These are phyloP conservation scores for Nebria ingens DNA, from an alignment of 1,140 invertebrate species.

Conservation along the genomic window DNA sequence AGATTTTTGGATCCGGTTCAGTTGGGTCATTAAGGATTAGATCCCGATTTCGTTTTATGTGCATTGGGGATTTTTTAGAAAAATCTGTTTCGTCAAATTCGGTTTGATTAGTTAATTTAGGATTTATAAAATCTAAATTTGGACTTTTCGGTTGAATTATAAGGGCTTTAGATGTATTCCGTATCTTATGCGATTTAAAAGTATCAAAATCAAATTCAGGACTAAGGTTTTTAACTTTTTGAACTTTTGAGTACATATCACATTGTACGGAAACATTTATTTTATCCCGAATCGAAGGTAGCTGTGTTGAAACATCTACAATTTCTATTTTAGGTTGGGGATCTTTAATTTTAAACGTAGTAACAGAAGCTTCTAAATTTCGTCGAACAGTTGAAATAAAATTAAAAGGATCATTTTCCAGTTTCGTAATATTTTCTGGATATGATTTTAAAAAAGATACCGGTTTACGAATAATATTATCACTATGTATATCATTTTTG, in stretches of 20 bases:
- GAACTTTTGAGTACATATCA: neutral
- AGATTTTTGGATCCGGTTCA: too few relatives aligned
- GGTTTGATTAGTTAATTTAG: conserved; percentile 12
- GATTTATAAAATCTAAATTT: conserved; percentile 9
- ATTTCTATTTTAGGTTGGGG: conserved; percentile 6
- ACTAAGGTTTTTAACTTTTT: too few relatives aligned
- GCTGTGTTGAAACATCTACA: conserved; percentile 10
- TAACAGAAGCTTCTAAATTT: conserved; percentile 26
- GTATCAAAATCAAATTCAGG: too few relatives aligned
- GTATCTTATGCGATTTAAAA: too few relatives aligned
- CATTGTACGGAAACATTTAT: conserved; percentile 7
- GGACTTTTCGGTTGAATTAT: too few relatives aligned
- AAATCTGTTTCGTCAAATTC: neutral
- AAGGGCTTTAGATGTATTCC: too few relatives aligned
- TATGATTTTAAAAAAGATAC: too few relatives aligned
- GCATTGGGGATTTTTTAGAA: conserved; percentile 8
- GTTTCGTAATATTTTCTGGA: too few relatives aligned
- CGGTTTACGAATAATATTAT: too few relatives aligned
- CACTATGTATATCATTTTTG: too few relatives aligned
- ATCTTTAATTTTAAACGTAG: conserved; percentile 22
- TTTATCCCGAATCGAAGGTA: neutral
- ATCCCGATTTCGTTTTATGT: neutral
- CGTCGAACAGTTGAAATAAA: conserved; percentile 32
- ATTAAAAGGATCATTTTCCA: conserved; percentile 24
- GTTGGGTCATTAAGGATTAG: too few relatives aligned